phyloP scores from a whole-genome alignment of 2,797 vertebrate genomes.

The Orestias chungarensis region DNA sequence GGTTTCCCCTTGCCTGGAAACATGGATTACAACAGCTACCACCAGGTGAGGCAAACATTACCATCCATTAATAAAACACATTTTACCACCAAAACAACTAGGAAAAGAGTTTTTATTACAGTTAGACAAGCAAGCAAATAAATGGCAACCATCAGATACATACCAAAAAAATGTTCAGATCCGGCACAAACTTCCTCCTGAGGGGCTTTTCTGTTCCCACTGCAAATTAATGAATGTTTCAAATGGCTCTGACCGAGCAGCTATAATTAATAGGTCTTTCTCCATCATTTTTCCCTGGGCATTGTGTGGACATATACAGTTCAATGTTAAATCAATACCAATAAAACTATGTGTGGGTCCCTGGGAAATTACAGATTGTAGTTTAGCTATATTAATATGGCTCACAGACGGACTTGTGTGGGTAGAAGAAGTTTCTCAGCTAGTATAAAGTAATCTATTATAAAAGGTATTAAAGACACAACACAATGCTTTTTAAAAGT shows the following conservation, averaged over 20 bases:
- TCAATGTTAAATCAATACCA: conserved; percentile 52
- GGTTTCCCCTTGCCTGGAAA: conserved; percentile 89
- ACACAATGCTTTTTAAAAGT: not conserved
- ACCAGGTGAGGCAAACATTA: conserved; percentile 80
- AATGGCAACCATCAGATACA: not conserved
- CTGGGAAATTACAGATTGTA: conserved; percentile 53
- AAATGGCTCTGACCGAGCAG: conserved; percentile 31
- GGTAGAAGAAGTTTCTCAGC: conserved; percentile 30
- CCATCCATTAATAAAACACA: not conserved
- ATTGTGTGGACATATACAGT: conserved; percentile 29
- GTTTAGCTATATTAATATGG: conserved; percentile 49
- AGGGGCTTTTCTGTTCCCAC: not conserved
- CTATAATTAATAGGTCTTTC: conserved; percentile 47
- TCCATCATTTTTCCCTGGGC: conserved; percentile 17
- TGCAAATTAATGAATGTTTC: conserved; percentile 27
- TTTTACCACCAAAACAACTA: not conserved
- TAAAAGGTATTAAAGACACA: conserved; percentile 18
- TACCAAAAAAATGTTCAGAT: conserved; percentile 7
- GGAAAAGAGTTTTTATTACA: not conserved
- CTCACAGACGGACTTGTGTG: conserved; percentile 36
- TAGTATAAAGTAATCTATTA: conserved; percentile 17
- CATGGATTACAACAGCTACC: conserved; percentile 90
- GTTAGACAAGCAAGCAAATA: not conserved
- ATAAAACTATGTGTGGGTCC: conserved; percentile 51
- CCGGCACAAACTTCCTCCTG: not conserved